These are phyloP conservation scores for Trichopria drosophilae DNA, from an alignment of 2,888 invertebrate species.

Conservation along the genomic window DNA sequence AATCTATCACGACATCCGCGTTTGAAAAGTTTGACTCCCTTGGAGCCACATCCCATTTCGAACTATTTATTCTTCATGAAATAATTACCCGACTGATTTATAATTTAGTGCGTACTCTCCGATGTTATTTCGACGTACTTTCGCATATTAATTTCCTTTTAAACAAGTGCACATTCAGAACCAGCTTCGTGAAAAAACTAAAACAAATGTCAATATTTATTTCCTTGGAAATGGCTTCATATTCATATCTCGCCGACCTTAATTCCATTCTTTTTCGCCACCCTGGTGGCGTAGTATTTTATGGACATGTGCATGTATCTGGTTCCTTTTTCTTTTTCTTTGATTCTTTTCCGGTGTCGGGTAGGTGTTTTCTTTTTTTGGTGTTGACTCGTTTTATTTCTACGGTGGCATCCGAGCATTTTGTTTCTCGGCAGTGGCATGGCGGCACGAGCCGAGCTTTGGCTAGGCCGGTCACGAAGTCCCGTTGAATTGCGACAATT, in stretches of 20 bases:
- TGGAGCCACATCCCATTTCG: too few species aligned
- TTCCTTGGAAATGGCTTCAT: slow-evolving; percentile 4
- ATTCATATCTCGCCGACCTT: too few species aligned
- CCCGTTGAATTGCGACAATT: slow-evolving; percentile 44
- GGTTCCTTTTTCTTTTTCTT: slow-evolving; percentile 35
- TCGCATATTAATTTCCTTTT: too few species aligned
- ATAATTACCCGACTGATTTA: too few species aligned
- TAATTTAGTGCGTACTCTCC: slow-evolving; percentile 8
- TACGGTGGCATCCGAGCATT: slow-evolving; percentile 28
- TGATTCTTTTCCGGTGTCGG: slow-evolving; percentile 36
- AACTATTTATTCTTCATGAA: too few species aligned
- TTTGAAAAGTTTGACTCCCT: too few species aligned
- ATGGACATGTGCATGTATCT: slow-evolving; percentile 21
- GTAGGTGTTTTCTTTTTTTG: too few species aligned
- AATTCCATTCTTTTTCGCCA: too few species aligned
- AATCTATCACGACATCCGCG: too few species aligned
- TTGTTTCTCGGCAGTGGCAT: slow-evolving; percentile 29
- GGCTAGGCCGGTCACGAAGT: slow-evolving; percentile 43
- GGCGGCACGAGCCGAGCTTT: slow-evolving; percentile 14
- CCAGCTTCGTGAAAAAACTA: too few species aligned
- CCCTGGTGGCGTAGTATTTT: too few species aligned
- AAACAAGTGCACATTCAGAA: too few species aligned
- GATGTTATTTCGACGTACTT: background rate
- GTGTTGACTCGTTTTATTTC: slow-evolving; percentile 35
- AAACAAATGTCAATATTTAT: slow-evolving; percentile 12